Evolutionary conservation across 1,140 invertebrate genomes (phyloP), one percentile per base, ranked within the genome.

Genomic region (Aplysia californica): DNA sequence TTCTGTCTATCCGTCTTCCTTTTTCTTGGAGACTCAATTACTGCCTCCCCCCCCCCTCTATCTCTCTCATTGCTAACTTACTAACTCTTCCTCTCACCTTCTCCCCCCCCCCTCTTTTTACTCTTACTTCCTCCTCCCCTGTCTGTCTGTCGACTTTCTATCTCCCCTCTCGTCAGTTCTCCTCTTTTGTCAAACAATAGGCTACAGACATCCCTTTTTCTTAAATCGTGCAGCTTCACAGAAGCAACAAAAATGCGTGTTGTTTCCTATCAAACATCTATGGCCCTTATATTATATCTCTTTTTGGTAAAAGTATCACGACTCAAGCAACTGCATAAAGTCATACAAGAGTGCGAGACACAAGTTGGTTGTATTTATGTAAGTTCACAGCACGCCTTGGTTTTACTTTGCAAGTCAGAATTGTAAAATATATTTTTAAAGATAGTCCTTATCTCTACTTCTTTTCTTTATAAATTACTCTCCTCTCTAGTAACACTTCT

Each of bases 11-110:
- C 56, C 4, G 18, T 65, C 29, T 61, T 38, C 41, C 58, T 64
- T 58, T 64, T 58, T 74, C 71, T 64, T 29, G 33, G 55, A 35
- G 55, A 35, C 56, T 74, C 71, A n/a, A n/a, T 64, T 58, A 36
- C 71, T 64, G 29, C 38, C 71, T 10, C 71, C 21, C 71, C 26
- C 41, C 4, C 41, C 26, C 39, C 5, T 44, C 10, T 21, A 10
- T 2, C 31, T 23, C 20, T 23, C 38, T n/a, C 23, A n/a, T 21
- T 23, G 21, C 10, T 26, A 10, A 15, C 26, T 61, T 31, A 33
- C 65, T 67, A 15, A 33, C 65, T 33, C 65, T 33, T 29, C 29
- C 65, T 36, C 23, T 56, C 4, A 0, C 31, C 23, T 26, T 29
- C 69, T 56, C 1, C 31, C 2, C 3, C 31, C 29, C 5, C 29